These are phyloP conservation scores for Coelopa pilipes DNA, from an alignment of 2,888 invertebrate species.

Conservation along the genomic window DNA sequence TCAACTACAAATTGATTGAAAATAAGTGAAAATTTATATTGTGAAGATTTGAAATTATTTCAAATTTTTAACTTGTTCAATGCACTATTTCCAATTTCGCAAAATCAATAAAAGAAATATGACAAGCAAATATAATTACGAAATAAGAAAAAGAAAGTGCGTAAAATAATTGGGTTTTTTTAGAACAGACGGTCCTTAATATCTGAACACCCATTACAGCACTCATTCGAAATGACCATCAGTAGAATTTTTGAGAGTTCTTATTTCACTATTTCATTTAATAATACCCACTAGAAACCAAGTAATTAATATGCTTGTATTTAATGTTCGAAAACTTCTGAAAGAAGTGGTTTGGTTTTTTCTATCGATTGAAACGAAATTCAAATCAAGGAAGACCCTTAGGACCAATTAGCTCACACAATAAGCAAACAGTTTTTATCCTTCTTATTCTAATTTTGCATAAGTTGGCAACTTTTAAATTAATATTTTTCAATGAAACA, in stretches of 20 bases:
- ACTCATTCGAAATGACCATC: too few species aligned
- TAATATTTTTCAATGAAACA: background rate
- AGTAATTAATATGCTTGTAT: constrained; percentile 42
- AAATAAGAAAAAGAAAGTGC: too few species aligned
- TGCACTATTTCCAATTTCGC: too few species aligned
- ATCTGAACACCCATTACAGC: too few species aligned
- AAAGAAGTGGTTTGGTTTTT: constrained; percentile 39
- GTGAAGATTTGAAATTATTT: too few species aligned
- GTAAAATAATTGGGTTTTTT: too few species aligned
- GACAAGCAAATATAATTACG: too few species aligned
- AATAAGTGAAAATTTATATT: too few species aligned
- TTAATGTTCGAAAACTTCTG: constrained; percentile 48
- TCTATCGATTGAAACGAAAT: constrained; percentile 18
- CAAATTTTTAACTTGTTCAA: too few species aligned
- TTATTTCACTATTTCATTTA: background rate
- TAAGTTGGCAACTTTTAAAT: background rate
- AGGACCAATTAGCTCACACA: constrained; percentile 48
- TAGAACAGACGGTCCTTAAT: too few species aligned
- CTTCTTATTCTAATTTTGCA: background rate
- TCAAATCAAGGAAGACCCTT: constrained; percentile 36
- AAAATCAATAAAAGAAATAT: too few species aligned
- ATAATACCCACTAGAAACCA: constrained; percentile 21
- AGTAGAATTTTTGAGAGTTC: background rate
- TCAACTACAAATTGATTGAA: too few species aligned
- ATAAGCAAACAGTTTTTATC: constrained; percentile 24